phyloP scores from a whole-genome alignment of 2,888 invertebrate species.

The Nemotelus pantherinus region DNA sequence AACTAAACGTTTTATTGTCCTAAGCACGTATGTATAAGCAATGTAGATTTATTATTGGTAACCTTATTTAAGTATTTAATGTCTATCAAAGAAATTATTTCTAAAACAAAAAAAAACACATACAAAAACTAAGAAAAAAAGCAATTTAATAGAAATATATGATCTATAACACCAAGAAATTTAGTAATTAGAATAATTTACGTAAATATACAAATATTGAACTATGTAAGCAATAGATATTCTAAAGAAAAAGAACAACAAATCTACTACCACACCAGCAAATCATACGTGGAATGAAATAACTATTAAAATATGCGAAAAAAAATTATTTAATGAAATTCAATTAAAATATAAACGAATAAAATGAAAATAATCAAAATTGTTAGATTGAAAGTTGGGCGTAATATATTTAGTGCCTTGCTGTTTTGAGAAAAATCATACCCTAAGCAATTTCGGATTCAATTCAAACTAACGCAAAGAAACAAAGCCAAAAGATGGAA shows the following conservation, averaged over 20 bases:
- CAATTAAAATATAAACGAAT: too few species aligned
- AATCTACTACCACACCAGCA: too few species aligned
- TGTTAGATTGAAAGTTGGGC: not conserved
- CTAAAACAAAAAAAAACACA: not conserved
- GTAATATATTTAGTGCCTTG: not conserved
- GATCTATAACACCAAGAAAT: conserved; percentile 29
- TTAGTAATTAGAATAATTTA: not conserved
- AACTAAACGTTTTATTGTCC: too few species aligned
- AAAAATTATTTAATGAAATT: too few species aligned
- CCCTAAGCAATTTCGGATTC: too few species aligned
- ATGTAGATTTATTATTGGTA: not conserved
- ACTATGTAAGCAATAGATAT: conserved; percentile 19
- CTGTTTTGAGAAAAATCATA: not conserved
- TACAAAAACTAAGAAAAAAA: conserved; percentile 1
- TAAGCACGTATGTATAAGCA: too few species aligned
- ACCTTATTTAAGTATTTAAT: conserved; percentile 30
- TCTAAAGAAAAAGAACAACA: too few species aligned
- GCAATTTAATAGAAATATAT: not conserved
- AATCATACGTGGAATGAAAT: too few species aligned
- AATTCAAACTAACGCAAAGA: too few species aligned
- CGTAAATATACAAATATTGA: not conserved
- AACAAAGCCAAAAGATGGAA: too few species aligned
- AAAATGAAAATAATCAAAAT: not conserved
- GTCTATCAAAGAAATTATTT: not conserved
- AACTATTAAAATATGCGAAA: too few species aligned